Conservation (phyloP, 2,113 vertebrate species). For the Callipepla californica region DNA sequence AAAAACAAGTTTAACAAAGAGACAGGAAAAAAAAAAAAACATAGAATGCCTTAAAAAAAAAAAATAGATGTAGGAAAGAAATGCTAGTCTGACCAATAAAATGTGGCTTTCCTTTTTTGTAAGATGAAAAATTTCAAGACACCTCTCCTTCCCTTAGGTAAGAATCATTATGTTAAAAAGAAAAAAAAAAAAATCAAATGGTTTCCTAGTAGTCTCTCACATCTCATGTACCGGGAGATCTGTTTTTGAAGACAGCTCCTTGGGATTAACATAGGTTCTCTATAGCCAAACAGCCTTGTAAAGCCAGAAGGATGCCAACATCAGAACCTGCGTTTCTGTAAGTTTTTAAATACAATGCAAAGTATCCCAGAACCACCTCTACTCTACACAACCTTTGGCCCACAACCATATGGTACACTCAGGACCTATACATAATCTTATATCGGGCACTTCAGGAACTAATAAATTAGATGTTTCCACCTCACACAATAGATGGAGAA, state of each 20-base stretch:
- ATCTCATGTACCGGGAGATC: neutral
- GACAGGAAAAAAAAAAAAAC: neutral
- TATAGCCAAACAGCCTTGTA: conserved; percentile 46
- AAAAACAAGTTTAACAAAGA: conserved; percentile 10
- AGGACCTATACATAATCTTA: conserved; percentile 16
- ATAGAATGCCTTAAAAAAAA: neutral
- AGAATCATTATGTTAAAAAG: neutral
- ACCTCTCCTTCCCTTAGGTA: neutral
- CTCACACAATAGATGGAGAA: conserved; percentile 68
- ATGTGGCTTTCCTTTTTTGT: neutral
- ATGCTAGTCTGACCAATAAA: conserved; percentile 35
- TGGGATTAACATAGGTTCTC: neutral
- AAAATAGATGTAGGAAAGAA: neutral
- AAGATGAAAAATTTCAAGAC: neutral
- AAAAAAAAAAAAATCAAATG: neutral
- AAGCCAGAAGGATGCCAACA: conserved; percentile 13
- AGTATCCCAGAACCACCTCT: conserved; percentile 49
- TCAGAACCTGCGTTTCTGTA: conserved; percentile 27
- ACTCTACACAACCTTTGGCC: conserved; percentile 50
- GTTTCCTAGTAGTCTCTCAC: conserved; percentile 16
- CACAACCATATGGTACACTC: neutral
- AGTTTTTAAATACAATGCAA: conserved; percentile 27
- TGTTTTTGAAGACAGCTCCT: conserved; percentile 39
- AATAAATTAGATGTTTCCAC: conserved; percentile 8
- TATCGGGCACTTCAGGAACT: conserved; percentile 10